These are phyloP conservation scores for Zonitis immaculata DNA, from an alignment of 2,888 invertebrate genomes.

Conservation along the genomic window DNA sequence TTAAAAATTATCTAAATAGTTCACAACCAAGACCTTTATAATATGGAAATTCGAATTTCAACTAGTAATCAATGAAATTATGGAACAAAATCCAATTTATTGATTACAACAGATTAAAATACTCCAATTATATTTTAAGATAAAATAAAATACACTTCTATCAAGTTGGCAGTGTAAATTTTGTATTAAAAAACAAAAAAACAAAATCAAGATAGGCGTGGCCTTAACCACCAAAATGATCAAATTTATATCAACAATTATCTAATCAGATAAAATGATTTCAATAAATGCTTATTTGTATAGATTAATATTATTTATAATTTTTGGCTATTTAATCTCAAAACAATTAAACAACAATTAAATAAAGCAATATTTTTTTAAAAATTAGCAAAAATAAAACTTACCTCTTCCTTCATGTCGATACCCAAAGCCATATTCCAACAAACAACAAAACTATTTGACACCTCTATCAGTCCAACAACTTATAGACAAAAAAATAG, in stretches of 20 bases:
- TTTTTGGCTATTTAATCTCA: slow-evolving; percentile 3
- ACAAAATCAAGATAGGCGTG: slow-evolving; percentile 40
- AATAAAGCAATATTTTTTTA: too few species aligned
- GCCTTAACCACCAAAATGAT: slow-evolving; percentile 35
- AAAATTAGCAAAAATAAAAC: slow-evolving; percentile 27
- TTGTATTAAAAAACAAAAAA: not conserved
- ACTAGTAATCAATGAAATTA: too few species aligned
- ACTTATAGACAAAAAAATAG: not conserved
- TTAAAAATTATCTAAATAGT: too few species aligned
- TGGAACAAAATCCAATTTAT: not conserved
- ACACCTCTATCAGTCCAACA: not conserved
- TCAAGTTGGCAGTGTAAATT: slow-evolving; percentile 15
- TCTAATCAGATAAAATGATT: slow-evolving; percentile 23
- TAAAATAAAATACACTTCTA: slow-evolving; percentile 5
- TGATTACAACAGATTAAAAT: too few species aligned
- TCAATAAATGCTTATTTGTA: slow-evolving; percentile 12
- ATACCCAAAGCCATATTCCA: slow-evolving; percentile 43
- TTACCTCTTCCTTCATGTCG: slow-evolving; percentile 46
- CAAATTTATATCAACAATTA: too few species aligned
- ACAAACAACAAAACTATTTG: slow-evolving; percentile 14
- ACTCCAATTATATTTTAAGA: too few species aligned
- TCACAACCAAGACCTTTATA: too few species aligned
- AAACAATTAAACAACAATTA: too few species aligned
- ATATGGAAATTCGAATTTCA: too few species aligned
- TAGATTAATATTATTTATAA: slow-evolving; percentile 12